phyloP scores from a whole-genome alignment of 2,888 invertebrate species.

The Pachycephus smyrnensis region DNA sequence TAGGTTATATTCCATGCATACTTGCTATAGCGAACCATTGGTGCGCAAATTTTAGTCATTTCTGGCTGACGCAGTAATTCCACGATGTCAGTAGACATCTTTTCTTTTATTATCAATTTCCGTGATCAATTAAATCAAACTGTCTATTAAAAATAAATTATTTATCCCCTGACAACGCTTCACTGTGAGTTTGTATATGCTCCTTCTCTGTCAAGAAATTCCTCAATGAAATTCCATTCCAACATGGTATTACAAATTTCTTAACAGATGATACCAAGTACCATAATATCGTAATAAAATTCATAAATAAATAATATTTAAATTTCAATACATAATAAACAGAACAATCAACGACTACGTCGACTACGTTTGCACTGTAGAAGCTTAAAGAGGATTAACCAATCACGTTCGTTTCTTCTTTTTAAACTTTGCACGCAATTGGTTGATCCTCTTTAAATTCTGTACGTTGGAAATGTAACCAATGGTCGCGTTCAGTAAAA shows the following conservation, averaged over 20 bases:
- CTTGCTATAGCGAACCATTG: constrained; percentile 97
- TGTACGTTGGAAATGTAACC: background rate
- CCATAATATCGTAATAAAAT: background rate
- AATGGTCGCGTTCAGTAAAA: background rate
- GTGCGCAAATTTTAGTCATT: constrained; percentile 84
- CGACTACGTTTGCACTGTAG: background rate
- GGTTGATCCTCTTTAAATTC: background rate
- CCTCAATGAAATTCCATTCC: background rate
- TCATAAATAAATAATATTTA: background rate
- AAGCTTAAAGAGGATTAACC: background rate
- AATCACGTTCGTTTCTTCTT: background rate
- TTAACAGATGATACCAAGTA: background rate
- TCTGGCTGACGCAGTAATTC: constrained; percentile 75
- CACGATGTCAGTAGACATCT: constrained; percentile 68
- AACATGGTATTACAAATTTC: background rate
- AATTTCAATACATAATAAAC: background rate
- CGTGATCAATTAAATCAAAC: background rate
- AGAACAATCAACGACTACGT: background rate
- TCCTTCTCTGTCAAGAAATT: background rate
- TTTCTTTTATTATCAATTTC: background rate
- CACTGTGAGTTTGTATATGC: background rate
- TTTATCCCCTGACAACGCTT: background rate
- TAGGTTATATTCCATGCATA: constrained; percentile 66
- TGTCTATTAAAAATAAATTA: background rate
- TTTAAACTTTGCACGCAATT: background rate